Evolutionary conservation across 2,888 invertebrate genomes (phyloP), one percentile per base, ranked within the genome.

Genomic region (Prionchulus punctatus): DNA sequence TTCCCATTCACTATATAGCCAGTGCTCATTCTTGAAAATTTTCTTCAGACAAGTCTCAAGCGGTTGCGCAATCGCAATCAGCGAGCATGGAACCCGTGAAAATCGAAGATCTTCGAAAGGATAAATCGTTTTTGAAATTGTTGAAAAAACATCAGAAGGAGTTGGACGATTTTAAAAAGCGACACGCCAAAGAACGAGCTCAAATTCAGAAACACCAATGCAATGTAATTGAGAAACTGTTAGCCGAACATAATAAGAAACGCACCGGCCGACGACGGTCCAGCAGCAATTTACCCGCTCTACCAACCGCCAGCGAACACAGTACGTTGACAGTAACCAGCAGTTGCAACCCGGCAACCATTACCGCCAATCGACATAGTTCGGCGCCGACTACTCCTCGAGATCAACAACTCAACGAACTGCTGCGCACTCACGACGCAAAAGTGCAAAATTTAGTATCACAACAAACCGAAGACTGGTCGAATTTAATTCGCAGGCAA

Each of bases 111-210:
- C 77, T 94, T 51, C 81, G 68, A 28, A 64, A 65, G 36, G 91
- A 92, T 73, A 94, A 92, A 71, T 84, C 84, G 27, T 94, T 86
- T 75, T 79, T 84, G 64, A 98, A 98, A 76, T 82, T 87, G 36
- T 82, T 86, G 50, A 84, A 90, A 67, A 96, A 94, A 72, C 92
- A 96, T 69, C 86, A 88, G 73, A 98, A 98, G 69, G 96, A 98
- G 66, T 72, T 88, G 60, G 96, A 96, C 58, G 79, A 86, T 2
- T 76, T 94, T 75, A 84, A 50, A 23, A 52, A 27, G 25, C n/a
- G 12, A 52, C 49, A 53, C 21, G 3, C 18, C n/a, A 55, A 55
- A 26, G 36, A 15, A 49, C 83, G 89, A 70, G 78, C 84, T 68
- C 75, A 82, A 30, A 80, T 96, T 71, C 94, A 96, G 75, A 92